Evolutionary conservation across 2,888 invertebrate species (phyloP).

Genomic region (Lathronympha strigana): DNA sequence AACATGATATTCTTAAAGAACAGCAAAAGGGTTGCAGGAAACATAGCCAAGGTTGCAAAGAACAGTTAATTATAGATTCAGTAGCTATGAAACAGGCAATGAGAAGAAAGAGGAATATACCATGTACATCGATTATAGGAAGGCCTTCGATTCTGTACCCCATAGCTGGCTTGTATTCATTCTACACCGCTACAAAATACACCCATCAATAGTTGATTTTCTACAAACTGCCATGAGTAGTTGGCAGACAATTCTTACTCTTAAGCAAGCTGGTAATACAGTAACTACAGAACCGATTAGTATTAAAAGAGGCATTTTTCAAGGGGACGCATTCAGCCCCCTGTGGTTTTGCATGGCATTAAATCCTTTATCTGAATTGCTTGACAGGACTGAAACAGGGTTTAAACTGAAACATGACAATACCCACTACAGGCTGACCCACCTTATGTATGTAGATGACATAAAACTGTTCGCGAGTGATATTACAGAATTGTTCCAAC

Average conservation of each 20-base stretch:
- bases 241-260: slow-evolving; percentile 37
- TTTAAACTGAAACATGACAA: slow-evolving; percentile 6
- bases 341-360: no score
- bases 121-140: slow-evolving; percentile 48
- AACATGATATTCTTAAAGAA: slow-evolving; percentile 1
- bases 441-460: no score
- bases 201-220: slow-evolving; percentile 40
- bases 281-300: no score
- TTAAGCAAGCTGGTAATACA: no score
- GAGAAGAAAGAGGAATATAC: slow-evolving; percentile 37
- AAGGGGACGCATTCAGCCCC: no score
- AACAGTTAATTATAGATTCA: slow-evolving; percentile 9
- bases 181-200: slow-evolving; percentile 45
- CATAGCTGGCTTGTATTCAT: slow-evolving; percentile 46
- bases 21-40: slow-evolving; percentile 18
- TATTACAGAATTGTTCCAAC: background rate
- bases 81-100: background rate
- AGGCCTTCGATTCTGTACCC: slow-evolving; percentile 47
- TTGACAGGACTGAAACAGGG: no score
- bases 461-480: background rate
- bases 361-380: no score
- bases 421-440: background rate
- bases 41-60: background rate
- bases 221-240: slow-evolving; percentile 27
- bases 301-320: no score